A percentile compares a stretch with the other conserved stretches of the same genome.
Evolutionary conservation across 2,797 vertebrate genomes (phyloP).

Genomic region (Anguilla marmorata): DNA sequence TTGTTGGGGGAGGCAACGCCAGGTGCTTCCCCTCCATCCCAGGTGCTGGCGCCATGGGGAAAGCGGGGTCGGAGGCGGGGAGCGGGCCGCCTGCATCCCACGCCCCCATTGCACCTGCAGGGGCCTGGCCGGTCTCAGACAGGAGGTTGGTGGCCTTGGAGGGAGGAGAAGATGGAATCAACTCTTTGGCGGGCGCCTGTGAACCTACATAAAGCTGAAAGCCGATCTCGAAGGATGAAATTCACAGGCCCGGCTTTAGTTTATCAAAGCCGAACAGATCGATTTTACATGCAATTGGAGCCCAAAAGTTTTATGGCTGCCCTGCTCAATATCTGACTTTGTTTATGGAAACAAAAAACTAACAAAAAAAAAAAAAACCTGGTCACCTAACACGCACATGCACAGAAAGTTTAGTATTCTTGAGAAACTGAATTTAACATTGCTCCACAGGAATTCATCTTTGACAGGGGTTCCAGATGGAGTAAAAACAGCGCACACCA

Average conservation of each 20-base stretch:
- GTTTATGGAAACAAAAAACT: too few species aligned
- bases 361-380: background rate
- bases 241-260: background rate
- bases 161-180: slow-evolving; percentile 23
- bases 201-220: background rate
- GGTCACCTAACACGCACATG: too few species aligned
- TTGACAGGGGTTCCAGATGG: background rate
- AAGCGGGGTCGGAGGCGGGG: slow-evolving; percentile 50
- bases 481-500: background rate
- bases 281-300: background rate
- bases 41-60: slow-evolving; percentile 58
- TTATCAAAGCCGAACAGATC: background rate
- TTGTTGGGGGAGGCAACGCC: slow-evolving; percentile 65
- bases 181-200: background rate
- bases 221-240: background rate
- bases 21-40: slow-evolving; percentile 57
- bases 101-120: slow-evolving; percentile 46
- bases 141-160: slow-evolving; percentile 60
- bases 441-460: background rate
- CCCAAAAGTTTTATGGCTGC: background rate
- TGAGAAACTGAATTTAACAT: background rate
- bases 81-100: slow-evolving; percentile 72
- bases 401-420: background rate
- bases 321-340: too few species aligned
- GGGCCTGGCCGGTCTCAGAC: slow-evolving; percentile 50